These are phyloP conservation scores for Hemicordylus capensis DNA, from an alignment of 2,113 vertebrate genomes.

Conservation along the genomic window DNA sequence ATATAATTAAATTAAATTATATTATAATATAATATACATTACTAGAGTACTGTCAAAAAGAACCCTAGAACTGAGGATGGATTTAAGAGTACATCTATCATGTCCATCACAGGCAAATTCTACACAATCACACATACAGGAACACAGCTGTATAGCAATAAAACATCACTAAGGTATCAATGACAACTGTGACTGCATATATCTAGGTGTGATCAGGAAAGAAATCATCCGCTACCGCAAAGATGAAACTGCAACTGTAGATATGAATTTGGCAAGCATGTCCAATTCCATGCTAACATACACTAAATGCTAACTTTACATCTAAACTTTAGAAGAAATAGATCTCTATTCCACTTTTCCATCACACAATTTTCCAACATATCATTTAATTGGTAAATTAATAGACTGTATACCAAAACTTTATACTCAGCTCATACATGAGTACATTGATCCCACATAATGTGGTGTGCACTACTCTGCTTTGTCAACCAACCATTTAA, in stretches of 20 bases:
- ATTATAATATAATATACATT: too few relatives aligned
- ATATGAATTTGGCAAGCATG: background rate
- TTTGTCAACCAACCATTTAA: constrained; percentile 1
- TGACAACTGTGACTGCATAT: background rate
- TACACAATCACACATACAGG: background rate
- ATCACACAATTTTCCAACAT: constrained; percentile 12
- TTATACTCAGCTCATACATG: constrained; percentile 33
- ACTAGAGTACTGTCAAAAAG: background rate
- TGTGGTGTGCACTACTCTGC: constrained; percentile 1
- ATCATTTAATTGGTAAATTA: constrained; percentile 16
- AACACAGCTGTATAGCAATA: background rate
- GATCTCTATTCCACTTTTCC: background rate
- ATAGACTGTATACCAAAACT: constrained; percentile 1
- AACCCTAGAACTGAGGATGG: background rate
- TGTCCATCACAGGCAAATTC: background rate
- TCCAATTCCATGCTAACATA: background rate
- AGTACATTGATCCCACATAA: background rate
- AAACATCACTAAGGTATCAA: background rate
- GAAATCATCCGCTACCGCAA: background rate
- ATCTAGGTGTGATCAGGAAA: background rate
- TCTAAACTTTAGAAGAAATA: background rate
- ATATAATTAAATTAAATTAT: too few relatives aligned
- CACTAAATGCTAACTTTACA: background rate
- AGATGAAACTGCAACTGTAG: background rate
- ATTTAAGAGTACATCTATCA: background rate